Conservation (phyloP, 2,797 vertebrate genomes). For the Coracias cyanogaster region DNA sequence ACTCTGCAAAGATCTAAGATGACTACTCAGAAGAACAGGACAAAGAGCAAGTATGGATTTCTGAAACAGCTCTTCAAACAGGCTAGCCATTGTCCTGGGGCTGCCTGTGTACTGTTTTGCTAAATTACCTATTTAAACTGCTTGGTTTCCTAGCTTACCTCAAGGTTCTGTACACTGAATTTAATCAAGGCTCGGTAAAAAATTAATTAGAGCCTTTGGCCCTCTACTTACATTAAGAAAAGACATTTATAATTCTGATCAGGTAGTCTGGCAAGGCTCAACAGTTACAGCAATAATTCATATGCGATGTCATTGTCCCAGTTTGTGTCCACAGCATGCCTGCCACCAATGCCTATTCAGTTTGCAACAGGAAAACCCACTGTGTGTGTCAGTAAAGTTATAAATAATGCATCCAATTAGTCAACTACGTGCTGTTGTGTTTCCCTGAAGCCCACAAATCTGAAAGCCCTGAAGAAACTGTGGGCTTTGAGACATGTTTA, state of each 20-base stretch:
- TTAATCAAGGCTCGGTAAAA: slow-evolving; percentile 11
- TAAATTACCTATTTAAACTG: not conserved
- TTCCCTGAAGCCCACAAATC: not conserved
- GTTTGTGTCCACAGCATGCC: not conserved
- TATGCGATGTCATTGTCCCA: not conserved
- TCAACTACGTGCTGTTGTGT: not conserved
- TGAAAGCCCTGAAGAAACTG: not conserved
- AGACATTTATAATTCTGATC: not conserved
- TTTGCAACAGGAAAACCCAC: slow-evolving; percentile 3
- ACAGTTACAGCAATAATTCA: slow-evolving; percentile 10
- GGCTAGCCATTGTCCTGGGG: not conserved
- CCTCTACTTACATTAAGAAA: not conserved
- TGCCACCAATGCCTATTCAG: not conserved
- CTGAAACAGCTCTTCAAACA: not conserved
- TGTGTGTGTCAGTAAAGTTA: not conserved
- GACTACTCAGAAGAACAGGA: not conserved
- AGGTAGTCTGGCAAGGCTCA: not conserved
- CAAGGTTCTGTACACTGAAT: not conserved
- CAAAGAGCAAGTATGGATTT: not conserved
- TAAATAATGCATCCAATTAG: slow-evolving; percentile 59
- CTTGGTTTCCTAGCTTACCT: not conserved
- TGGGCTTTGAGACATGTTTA: not conserved
- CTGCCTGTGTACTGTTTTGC: not conserved
- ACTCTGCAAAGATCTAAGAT: not conserved
- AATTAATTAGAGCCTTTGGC: not conserved